These are phyloP conservation scores for Dicrurus megarhynchus DNA, from an alignment of 2,113 vertebrate species.

Conservation along the genomic window DNA sequence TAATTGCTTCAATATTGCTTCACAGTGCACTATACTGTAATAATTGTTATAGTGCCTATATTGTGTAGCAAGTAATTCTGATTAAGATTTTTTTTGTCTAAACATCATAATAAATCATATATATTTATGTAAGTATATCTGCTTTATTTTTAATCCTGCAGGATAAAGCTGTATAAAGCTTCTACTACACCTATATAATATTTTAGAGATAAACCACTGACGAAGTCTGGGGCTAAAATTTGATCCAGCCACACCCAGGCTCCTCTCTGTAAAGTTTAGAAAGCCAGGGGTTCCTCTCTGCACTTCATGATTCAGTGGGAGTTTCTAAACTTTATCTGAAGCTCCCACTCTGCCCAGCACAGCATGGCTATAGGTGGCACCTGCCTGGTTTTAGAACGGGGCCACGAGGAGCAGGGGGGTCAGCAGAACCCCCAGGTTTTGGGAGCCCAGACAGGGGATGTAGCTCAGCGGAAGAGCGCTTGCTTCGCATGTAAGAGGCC, in stretches of 20 bases:
- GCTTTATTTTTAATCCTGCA: not conserved
- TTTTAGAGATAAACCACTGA: not conserved
- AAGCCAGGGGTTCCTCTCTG: not conserved
- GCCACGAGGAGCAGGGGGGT: rapidly evolving
- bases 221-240: not conserved
- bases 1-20: not conserved
- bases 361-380: too few species aligned
- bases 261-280: not conserved
- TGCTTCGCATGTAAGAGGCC: not conserved
- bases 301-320: not conserved
- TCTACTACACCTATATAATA: not conserved
- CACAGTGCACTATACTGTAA: not conserved
- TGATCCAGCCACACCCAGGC: not conserved
- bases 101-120: not conserved
- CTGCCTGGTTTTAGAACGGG: not conserved
- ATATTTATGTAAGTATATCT: not conserved
- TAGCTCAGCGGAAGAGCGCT: not conserved
- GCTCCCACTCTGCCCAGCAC: not conserved
- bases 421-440: rapidly evolving
- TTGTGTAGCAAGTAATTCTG: not conserved
- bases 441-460: rapidly evolving
- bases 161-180: not conserved
- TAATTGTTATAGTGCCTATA: not conserved
- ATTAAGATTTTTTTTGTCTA: not conserved
- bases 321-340: not conserved